Conservation (phyloP, 2,888 invertebrate genomes). For the Panzeria rudis region DNA sequence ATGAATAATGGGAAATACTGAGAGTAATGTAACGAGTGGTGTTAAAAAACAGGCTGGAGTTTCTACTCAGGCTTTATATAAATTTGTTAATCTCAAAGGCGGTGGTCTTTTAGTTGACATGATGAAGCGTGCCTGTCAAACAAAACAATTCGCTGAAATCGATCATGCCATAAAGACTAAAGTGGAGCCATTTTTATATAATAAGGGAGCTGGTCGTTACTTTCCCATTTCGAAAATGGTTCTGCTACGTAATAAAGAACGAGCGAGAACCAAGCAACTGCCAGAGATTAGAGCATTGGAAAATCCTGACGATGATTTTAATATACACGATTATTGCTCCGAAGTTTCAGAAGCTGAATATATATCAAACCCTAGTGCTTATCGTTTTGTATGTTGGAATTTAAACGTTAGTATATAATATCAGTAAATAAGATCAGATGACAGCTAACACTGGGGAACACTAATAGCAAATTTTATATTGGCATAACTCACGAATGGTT, state of each 20-base stretch:
- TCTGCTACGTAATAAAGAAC: conserved; percentile 92
- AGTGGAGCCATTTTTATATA: conserved; percentile 96
- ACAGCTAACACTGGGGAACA: neutral
- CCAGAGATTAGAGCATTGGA: conserved; percentile 91
- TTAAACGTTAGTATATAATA: conserved; percentile 85
- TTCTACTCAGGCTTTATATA: conserved; percentile 92
- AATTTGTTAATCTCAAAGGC: conserved; percentile 95
- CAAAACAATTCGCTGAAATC: conserved; percentile 95
- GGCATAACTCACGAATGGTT: no score
- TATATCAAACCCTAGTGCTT: conserved; percentile 88
- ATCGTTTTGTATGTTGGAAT: conserved; percentile 96
- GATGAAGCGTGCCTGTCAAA: conserved; percentile 95
- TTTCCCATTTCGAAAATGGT: conserved; percentile 96
- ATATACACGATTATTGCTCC: conserved; percentile 91
- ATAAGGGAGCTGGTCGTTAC: conserved; percentile 95
- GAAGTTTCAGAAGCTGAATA: conserved; percentile 87
- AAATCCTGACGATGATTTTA: conserved; percentile 93
- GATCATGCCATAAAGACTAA: conserved; percentile 96
- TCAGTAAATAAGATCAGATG: neutral
- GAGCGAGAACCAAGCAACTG: conserved; percentile 91
- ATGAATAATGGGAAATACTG: conserved; percentile 90
- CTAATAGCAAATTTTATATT: no score
- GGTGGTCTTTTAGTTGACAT: conserved; percentile 96
- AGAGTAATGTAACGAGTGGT: conserved; percentile 95
- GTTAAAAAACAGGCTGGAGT: conserved; percentile 97